Conservation (phyloP, 2,797 vertebrate genomes). For the Peromyscus attwateri region DNA sequence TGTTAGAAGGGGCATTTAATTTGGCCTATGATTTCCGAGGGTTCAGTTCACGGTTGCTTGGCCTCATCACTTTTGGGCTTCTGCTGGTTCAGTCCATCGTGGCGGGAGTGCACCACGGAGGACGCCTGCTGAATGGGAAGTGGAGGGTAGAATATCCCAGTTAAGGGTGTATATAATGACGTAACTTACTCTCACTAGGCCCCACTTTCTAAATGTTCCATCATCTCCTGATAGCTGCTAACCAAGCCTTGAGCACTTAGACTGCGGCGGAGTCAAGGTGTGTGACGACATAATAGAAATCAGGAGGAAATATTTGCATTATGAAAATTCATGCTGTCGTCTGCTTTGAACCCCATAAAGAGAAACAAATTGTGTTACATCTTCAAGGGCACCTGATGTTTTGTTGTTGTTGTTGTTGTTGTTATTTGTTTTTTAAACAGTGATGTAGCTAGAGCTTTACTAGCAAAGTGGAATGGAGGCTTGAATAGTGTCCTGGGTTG, state of each 20-base stretch:
- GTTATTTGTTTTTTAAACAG: no score
- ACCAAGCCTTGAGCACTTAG: not conserved
- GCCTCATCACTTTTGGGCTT: not conserved
- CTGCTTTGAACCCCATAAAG: no score
- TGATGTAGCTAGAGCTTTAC: no score
- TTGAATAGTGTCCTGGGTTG: no score
- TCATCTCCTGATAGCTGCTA: not conserved
- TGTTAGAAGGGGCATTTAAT: not conserved
- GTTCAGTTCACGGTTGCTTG: not conserved
- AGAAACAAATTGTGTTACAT: no score
- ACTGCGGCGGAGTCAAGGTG: not conserved
- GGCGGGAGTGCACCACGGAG: no score
- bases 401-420: no score
- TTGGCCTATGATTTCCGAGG: not conserved
- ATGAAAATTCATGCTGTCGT: not conserved
- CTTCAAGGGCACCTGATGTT: no score
- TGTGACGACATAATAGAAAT: not conserved
- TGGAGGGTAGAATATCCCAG: not conserved
- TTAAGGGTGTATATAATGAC: not conserved
- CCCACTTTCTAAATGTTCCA: not conserved
- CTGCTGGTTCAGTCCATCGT: not conserved
- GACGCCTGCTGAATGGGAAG: not conserved
- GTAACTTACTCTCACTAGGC: not conserved
- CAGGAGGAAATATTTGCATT: conserved; percentile 19
- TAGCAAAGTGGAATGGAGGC: no score